Base-by-base conservation (phyloP, 2,888 invertebrate genomes). In the Brachylomia viminalis region DNA sequence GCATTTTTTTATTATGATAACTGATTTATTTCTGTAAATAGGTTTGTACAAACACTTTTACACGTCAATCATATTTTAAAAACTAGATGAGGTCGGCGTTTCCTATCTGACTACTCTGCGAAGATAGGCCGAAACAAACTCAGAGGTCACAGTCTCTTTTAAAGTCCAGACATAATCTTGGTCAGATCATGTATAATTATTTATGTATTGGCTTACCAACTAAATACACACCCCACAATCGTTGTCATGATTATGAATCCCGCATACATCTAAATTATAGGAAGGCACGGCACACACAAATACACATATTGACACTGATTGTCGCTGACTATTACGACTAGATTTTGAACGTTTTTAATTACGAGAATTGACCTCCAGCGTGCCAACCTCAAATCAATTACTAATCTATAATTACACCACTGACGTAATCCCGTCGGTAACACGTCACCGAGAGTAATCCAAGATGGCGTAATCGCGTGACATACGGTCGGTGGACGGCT, bases 381-480 rank as follows among this genome's bases (percentile, higher is more conserved):
- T 13, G 30, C 15, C 56, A 49, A 52, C 30, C 65, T 45, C 59
- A 52, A 54, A 45, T 52, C 42, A 61, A 52, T 49, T 11, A 38
- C 20, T 74, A 33, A 30, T 47, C 8, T 15, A 58, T 58, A 61
- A 72, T 74, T 61, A 62, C 45, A 15, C 10, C 4, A 62, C 11
- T 49, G 23, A 62, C 42, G 30, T 65, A 58, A 52, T 54, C 47
- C 11, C 27, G 33, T 52, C 68, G 59, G 65, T 61, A 13, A 49
- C 23, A 66, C 33, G 33, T 75, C 69, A 56, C 59, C 13, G 38
- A 45, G n/a, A 58, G 52, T 71, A 67, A 64, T 76, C 52, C 52
- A 77, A 80, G 83, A 82, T 77, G 71, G 77, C 83, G 65, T 7
- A 30, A 27, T 47, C 47, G 10, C 52, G 33, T 82, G 56, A 66